phyloP scores from a whole-genome alignment of 2,797 vertebrate species.

The Sebastiscus albofasciatus region DNA sequence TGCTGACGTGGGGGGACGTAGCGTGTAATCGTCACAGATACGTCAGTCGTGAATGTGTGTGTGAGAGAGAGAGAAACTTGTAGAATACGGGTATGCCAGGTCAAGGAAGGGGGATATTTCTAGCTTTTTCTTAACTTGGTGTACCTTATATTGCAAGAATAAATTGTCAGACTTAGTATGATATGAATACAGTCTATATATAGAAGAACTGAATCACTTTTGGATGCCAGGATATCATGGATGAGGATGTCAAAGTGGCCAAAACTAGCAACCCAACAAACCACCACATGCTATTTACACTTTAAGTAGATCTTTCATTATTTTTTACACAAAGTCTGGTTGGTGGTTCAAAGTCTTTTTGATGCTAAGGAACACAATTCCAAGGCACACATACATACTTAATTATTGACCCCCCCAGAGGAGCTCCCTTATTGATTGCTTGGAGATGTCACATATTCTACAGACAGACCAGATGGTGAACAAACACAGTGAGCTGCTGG shows the following conservation, averaged over 20 bases:
- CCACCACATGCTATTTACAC: background rate
- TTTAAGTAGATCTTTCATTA: background rate
- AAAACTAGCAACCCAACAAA: background rate
- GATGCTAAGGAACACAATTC: background rate
- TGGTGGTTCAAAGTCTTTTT: background rate
- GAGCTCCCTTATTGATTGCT: constrained; percentile 12
- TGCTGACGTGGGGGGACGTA: constrained; percentile 46
- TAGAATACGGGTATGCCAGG: background rate
- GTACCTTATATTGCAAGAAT: background rate
- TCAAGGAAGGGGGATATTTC: background rate
- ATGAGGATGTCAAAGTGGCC: background rate
- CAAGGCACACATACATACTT: background rate
- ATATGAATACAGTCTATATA: background rate
- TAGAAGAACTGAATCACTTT: background rate
- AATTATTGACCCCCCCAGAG: constrained; percentile 16
- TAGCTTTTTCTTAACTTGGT: background rate
- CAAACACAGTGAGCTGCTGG: constrained; percentile 23
- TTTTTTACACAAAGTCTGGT: background rate
- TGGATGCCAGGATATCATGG: background rate
- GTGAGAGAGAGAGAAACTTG: constrained; percentile 26
- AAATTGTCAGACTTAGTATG: background rate
- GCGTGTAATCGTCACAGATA: constrained; percentile 46
- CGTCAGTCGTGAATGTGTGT: constrained; percentile 39
- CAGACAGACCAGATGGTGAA: constrained; percentile 22
- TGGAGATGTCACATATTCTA: constrained; percentile 19